Evolutionary conservation across 2,797 vertebrate genomes (phyloP), one percentile per base, ranked within the genome.

Genomic region (Anguilla megastoma): DNA sequence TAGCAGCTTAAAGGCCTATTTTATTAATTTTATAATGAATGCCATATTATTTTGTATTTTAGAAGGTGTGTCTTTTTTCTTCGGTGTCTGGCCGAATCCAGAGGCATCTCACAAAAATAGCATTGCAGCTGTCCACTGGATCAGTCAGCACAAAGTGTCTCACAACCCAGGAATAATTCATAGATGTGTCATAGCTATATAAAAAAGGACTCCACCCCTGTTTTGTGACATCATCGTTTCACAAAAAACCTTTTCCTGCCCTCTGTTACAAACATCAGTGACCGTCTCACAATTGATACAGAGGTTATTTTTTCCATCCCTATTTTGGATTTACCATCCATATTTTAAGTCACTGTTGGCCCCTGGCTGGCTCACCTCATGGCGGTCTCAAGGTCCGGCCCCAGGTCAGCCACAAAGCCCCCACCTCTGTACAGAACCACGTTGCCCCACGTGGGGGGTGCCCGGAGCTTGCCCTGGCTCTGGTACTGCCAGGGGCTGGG

Each of bases 371-470:
- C n/a, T 88, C 94, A 99, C 98, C 97, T 97, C 92, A 92, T 96
- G 60, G 97, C 95, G 18, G 95, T 97, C 52, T 94, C 91, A 30
- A 91, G 92, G 91, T 98, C 95, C 0, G 95, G 95, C 36, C 97
- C 98, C 90, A 99, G 93, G 86, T 97, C 95, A 89, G 96, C 94
- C 71, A 96, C 94, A 0, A 98, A 99, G 88, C 98, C 98, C 79
- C 98, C 98, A 92, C 98, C 98, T 14, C 95, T 94, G 90, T 99
- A 99, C 84, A 97, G 87, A 4, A 92, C 94, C 89, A 98, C 87
- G 52, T 94, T 97, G 30, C 98, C 98, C 98, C 98, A 99, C 83
- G 94, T 91, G 41, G 97, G 96, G 0, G 94, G 94, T 3, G 97
- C 94, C 91, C 95, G 95, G 87, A 96, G 93, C 89, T 94, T 94